Percentiles rank a stretch among this genome's conserved stretches.
Evolutionary conservation across 2,888 invertebrate genomes (phyloP).

Genomic region (Mesorhabditis spiculigera): DNA sequence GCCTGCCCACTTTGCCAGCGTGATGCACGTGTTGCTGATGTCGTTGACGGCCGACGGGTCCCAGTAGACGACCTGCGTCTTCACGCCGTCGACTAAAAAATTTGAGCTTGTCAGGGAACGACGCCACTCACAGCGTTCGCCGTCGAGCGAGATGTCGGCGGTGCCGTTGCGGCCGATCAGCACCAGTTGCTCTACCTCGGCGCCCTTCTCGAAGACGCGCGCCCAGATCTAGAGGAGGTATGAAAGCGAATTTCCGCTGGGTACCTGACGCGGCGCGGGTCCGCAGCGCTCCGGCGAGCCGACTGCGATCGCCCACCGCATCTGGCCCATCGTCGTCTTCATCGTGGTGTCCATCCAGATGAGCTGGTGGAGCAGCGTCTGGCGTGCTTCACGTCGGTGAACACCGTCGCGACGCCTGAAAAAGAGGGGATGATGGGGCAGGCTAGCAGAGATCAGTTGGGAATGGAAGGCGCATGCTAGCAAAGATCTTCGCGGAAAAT

Average conservation of each 20-base stretch:
- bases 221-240: neutral
- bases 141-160: too few relatives aligned
- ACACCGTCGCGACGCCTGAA: neutral
- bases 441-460: neutral
- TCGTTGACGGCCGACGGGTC: neutral
- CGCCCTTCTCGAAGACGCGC: neutral
- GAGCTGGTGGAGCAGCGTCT: conserved; percentile 2
- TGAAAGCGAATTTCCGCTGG: neutral
- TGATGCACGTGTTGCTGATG: neutral
- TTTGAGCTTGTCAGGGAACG: neutral
- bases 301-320: too few relatives aligned
- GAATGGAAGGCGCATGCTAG: neutral
- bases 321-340: neutral
- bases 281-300: too few relatives aligned
- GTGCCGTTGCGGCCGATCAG: neutral
- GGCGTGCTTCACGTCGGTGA: neutral
- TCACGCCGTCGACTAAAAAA: neutral
- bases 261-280: neutral
- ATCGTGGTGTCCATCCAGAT: neutral
- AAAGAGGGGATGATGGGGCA: neutral
- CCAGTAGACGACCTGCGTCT: conserved; percentile 1
- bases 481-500: neutral
- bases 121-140: too few relatives aligned
- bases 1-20: neutral
- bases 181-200: neutral